phyloP scores from a whole-genome alignment of 2,797 vertebrate genomes.

The Aphelocoma californica region DNA sequence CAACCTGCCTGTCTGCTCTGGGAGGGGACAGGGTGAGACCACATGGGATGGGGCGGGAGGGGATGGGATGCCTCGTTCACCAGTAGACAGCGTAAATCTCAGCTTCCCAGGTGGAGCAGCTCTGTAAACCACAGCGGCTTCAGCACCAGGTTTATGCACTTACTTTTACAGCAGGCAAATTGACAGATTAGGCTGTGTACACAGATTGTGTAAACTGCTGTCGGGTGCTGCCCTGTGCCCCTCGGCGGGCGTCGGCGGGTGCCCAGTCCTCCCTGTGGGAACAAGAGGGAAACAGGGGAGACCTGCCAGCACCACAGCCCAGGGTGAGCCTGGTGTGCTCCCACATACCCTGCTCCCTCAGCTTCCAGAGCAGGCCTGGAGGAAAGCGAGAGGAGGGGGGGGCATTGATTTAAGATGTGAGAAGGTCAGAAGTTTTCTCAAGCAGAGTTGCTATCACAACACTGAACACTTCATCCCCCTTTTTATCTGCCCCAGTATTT shows the following conservation, averaged over 20 bases:
- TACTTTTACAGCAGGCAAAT: constrained; percentile 19
- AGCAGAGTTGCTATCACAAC: constrained; percentile 33
- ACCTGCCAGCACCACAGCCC: neutral
- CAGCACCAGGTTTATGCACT: neutral
- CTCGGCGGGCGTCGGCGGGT: fast-evolving
- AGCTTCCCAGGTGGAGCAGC: neutral
- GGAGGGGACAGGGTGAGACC: neutral
- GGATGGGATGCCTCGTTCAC: fast-evolving
- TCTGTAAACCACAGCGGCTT: neutral
- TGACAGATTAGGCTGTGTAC: constrained; percentile 36
- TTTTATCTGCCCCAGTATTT: constrained; percentile 71
- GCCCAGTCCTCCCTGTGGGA: neutral
- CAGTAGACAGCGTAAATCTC: neutral
- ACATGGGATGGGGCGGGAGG: neutral
- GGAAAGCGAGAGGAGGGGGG: fast-evolving
- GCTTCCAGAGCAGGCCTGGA: neutral
- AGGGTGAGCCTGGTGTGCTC: fast-evolving
- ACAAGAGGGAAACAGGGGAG: neutral
- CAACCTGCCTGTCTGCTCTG: neutral
- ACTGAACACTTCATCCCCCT: constrained; percentile 2
- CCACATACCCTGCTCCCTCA: neutral
- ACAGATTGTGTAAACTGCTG: constrained; percentile 34
- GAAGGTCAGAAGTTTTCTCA: constrained; percentile 61
- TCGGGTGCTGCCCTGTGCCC: neutral
- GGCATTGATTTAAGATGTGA: constrained; percentile 62